Evolutionary conservation across 2,113 vertebrate species (phyloP).

Genomic region (Bubo bubo): DNA sequence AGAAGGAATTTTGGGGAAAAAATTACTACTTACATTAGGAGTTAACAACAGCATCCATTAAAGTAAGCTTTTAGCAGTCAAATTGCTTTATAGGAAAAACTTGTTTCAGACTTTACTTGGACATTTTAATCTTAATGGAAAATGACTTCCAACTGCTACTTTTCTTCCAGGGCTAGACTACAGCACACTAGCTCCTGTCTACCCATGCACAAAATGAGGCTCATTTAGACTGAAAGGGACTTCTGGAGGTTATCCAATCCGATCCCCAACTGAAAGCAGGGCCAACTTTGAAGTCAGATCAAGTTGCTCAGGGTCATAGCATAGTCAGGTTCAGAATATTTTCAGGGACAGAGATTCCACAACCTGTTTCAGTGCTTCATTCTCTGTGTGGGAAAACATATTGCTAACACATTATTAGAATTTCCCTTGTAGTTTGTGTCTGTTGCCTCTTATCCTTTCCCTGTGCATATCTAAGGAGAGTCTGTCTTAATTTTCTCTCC

Average conservation of each 20-base stretch:
- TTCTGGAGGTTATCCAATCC: slow-evolving; percentile 8
- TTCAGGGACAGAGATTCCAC: neutral
- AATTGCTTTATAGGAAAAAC: neutral
- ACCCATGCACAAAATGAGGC: neutral
- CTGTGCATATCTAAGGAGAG: neutral
- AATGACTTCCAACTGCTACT: neutral
- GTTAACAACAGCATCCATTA: neutral
- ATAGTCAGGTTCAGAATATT: neutral
- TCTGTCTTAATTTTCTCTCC: neutral
- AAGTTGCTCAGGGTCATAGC: slow-evolving; percentile 11
- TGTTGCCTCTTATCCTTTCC: neutral
- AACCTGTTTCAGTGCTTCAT: neutral
- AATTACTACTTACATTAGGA: neutral
- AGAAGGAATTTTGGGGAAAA: too few species aligned
- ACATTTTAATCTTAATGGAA: neutral
- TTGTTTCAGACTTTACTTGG: neutral
- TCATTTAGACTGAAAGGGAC: slow-evolving; percentile 17
- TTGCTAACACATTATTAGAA: neutral
- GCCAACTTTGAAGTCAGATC: slow-evolving; percentile 33
- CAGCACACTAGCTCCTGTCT: neutral
- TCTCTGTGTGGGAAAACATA: neutral
- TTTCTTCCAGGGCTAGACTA: neutral
- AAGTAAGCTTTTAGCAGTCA: neutral
- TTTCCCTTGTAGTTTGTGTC: neutral
- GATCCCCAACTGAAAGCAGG: neutral